Evolutionary conservation across 2,113 vertebrate species (phyloP), one percentile per base, ranked within the genome.

Genomic region (Megaptera novaeangliae): DNA sequence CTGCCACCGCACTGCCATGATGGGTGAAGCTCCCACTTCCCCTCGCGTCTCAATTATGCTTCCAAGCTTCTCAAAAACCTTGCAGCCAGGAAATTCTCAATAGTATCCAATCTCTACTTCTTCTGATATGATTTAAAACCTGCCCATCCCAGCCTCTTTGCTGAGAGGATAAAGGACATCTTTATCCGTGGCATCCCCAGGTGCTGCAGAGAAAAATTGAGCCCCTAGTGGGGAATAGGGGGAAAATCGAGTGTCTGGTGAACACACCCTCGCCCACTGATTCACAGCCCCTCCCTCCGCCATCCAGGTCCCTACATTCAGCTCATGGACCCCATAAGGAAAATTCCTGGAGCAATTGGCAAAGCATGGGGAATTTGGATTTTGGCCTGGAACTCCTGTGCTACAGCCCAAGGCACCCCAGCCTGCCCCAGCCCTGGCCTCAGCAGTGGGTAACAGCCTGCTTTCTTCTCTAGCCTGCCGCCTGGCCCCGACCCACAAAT

Each of bases 181-280:
- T 69, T 92, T 94, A 66, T 14, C 0, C 66, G 23, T 64, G 34
- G 13, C 46, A 39, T 64, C 21, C 12, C 27, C 29, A 71, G 23
- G 17, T 68, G 31, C 74, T 94, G 0, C n/a, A 31, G 72, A 93
- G 52, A 55, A 91, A 96, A 49, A 21, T 0, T 5, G 1, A 83
- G 21, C 0, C 49, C 25, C 57, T 59, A 20, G 12, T 4, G 75
- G 41, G 21, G 31, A 66, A 61, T 10, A 44, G 20, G 5, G 0
- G 15, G 44, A 31, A 91, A 5, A 15, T 36, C 12, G 0, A 44
- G 4, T 18, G 68, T 85, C 1, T 21, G 63, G 44, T 55, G 21
- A 77, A 12, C 31, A 25, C 34, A 18, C 1, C 1, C n/a, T 91
- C 25, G 13, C 0, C 0, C 0, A 34, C 61, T 21, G 36, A 82